These are phyloP conservation scores for Mus pahari DNA, from an alignment of 2,113 vertebrate species.

Conservation along the genomic window DNA sequence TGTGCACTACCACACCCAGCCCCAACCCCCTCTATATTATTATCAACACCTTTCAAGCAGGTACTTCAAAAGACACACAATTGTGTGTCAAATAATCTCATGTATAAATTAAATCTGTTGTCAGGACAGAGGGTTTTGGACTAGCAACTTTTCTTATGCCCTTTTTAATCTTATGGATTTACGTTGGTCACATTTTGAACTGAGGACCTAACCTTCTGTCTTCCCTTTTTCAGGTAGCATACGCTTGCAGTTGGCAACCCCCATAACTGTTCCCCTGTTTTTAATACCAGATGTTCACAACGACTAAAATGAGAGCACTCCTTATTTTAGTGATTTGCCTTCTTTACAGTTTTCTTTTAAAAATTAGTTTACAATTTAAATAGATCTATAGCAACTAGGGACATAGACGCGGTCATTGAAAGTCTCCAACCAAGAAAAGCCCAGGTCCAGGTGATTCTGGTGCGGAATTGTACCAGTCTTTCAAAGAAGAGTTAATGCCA, in stretches of 20 bases:
- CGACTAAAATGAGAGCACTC: too few species aligned
- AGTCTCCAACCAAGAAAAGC: neutral
- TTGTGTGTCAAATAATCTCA: neutral
- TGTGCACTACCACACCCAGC: neutral
- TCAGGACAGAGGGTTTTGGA: neutral
- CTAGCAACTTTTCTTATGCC: neutral
- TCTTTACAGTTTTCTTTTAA: neutral
- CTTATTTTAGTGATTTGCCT: neutral
- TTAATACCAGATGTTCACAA: neutral
- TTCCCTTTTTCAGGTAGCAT: neutral
- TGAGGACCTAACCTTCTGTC: neutral
- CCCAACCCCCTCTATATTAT: neutral
- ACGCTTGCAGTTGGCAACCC: neutral
- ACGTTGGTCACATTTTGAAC: neutral
- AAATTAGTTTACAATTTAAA: neutral
- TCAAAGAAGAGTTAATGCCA: neutral
- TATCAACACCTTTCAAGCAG: neutral
- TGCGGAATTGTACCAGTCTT: neutral
- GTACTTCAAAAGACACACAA: neutral
- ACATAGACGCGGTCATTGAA: neutral
- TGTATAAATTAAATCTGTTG: neutral
- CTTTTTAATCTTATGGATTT: neutral
- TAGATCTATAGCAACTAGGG: neutral
- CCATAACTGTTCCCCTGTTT: neutral
- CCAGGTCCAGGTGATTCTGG: neutral